Conservation (phyloP, 2,888 invertebrate species). For the Drosophila borborema region DNA sequence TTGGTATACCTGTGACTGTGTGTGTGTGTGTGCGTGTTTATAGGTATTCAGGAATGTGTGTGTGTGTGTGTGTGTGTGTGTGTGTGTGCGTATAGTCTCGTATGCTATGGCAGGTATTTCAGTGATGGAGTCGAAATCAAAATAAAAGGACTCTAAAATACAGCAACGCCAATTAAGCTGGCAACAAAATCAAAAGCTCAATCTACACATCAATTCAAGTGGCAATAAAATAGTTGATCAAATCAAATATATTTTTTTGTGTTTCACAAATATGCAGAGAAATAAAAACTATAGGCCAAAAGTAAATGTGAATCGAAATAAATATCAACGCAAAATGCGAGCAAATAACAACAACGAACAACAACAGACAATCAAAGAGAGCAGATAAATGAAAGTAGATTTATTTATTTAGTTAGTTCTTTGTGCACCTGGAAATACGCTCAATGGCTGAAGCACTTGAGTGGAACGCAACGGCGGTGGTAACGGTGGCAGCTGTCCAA, state of each 20-base stretch:
- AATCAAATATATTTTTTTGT: constrained; percentile 42
- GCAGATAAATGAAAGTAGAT: not conserved
- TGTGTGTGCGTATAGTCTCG: constrained; percentile 29
- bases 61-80: constrained; percentile 16
- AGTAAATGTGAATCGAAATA: constrained; percentile 8
- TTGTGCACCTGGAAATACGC: constrained; percentile 85
- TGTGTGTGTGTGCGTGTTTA: not conserved
- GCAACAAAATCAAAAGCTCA: constrained; percentile 61
- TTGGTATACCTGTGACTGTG: constrained; percentile 1
- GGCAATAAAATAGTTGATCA: constrained; percentile 57
- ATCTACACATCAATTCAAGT: constrained; percentile 77
- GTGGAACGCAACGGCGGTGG: constrained; percentile 86
- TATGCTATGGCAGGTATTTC: constrained; percentile 36
- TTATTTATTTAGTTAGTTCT: not conserved
- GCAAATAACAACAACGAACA: constrained; percentile 51
- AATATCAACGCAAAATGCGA: constrained; percentile 24
- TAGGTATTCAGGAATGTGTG: not conserved
- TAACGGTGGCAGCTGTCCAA: constrained; percentile 85
- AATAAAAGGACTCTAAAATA: constrained; percentile 37
- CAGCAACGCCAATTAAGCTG: constrained; percentile 51
- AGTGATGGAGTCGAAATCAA: constrained; percentile 45
- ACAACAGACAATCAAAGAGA: constrained; percentile 32
- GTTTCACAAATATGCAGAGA: constrained; percentile 35
- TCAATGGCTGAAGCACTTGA: constrained; percentile 85
- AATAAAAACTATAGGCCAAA: constrained; percentile 38